Evolutionary conservation across 2,113 vertebrate species (phyloP).

Genomic region (Hippocampus guttulatus): DNA sequence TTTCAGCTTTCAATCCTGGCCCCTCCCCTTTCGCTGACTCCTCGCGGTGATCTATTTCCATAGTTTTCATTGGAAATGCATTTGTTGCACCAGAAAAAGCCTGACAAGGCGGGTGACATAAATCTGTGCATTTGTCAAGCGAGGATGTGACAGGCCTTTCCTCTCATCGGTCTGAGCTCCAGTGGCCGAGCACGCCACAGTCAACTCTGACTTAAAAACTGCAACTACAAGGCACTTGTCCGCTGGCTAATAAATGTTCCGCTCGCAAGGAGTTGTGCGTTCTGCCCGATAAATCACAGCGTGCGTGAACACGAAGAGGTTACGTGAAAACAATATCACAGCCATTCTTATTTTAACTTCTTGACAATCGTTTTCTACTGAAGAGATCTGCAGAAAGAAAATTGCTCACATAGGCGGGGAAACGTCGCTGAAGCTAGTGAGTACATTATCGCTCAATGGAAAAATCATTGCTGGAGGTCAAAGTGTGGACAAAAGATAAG

Average conservation of each 20-base stretch:
- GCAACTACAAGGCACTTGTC: conserved; percentile 67
- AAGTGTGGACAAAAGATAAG: conserved; percentile 28
- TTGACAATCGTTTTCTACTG: conserved; percentile 54
- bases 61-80: conserved; percentile 65
- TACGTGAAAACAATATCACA: conserved; percentile 63
- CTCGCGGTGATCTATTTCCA: conserved; percentile 55
- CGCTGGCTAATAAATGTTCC: conserved; percentile 66
- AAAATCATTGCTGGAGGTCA: conserved; percentile 39
- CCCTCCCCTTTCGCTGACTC: conserved; percentile 17
- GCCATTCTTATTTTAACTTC: conserved; percentile 62
- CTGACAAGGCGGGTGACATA: conserved; percentile 63
- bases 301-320: conserved; percentile 54
- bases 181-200: conserved; percentile 67
- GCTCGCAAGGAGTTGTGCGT: conserved; percentile 58
- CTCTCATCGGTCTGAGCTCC: conserved; percentile 72
- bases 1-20: conserved; percentile 39
- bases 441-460: conserved; percentile 38
- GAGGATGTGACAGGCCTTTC: conserved; percentile 67
- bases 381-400: conserved; percentile 15
- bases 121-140: conserved; percentile 72
- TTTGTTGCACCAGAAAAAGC: conserved; percentile 62
- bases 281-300: conserved; percentile 67
- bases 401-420: background rate
- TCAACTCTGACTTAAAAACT: conserved; percentile 76
- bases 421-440: conserved; percentile 21